phyloP scores from a whole-genome alignment of 2,113 vertebrate genomes.

The Helogale parvula region DNA sequence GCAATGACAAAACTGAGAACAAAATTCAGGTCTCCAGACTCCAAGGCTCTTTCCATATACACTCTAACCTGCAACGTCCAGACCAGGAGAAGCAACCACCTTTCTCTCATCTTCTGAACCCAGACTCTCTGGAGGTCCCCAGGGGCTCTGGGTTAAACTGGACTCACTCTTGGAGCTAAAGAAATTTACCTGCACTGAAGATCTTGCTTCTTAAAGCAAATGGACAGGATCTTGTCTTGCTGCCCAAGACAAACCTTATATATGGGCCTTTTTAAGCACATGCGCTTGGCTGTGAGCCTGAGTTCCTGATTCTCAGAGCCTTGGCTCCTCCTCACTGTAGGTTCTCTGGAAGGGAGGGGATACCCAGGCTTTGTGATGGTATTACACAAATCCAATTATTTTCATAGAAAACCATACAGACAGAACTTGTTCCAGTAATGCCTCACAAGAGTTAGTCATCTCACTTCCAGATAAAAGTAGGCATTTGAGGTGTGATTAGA shows the following conservation, averaged over 20 bases:
- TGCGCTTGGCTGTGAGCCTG: background rate
- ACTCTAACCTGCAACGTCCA: background rate
- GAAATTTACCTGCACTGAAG: constrained; percentile 35
- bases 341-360: constrained; percentile 58
- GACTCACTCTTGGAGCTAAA: background rate
- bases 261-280: background rate
- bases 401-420: background rate
- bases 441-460: background rate
- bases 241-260: background rate
- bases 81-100: background rate
- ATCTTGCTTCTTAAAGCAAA: background rate
- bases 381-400: background rate
- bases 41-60: background rate
- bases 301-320: background rate
- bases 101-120: background rate
- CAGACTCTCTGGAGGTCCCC: background rate
- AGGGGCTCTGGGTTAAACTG: background rate
- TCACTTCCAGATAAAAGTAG: background rate
- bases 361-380: background rate
- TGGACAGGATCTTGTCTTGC: background rate
- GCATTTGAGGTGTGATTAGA: background rate
- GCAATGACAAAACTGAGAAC: background rate
- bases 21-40: background rate
- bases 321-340: background rate
- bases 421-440: background rate